Base-by-base conservation (phyloP, 2,797 vertebrate species). In the Enteromius mattozi region DNA sequence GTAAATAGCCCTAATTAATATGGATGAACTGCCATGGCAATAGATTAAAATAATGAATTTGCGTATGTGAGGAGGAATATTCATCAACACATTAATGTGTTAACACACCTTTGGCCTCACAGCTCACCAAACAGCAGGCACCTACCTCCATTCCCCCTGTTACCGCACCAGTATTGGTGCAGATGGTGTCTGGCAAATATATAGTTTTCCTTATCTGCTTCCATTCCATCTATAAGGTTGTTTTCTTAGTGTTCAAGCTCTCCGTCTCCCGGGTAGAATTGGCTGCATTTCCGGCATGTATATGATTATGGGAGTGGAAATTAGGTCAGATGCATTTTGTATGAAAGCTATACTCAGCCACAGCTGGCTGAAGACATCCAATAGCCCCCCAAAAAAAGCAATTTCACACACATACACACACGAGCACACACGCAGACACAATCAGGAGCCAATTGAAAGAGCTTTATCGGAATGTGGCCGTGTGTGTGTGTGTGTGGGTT, bases 31-130 rank as follows among this genome's bases (percentile, higher is more conserved):
- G 77, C 89, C 81, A 81, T 87, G 82, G 88, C 89, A 85, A 86
- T 88, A 90, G 88, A 89, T 87, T 77, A 80, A 89, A 70, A 51
- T 89, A 92, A 89, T 89, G 90, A 90, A 85, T 88, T 80, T 7
- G 87, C 92, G 90, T 93, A 92, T 93, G 91, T 92, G 93, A 92
- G 87, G 90, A 92, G 0, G 93, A 94, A 94, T 94, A 92, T 91
- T 93, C 72, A 92, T 77, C 54, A 71, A 81, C 80, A 72, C 51
- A 49, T 68, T 68, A 80, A 13, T 17, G 30, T 80, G 72, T 40
- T 77, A 66, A 69, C 24, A 4, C 17, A 42, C 59, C 14, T 61
- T 81, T 81, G 47, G 24, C 37, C 63, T 40, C 30, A 40, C 13
- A 35, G n/a, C 56, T 1, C 49, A 71, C 13, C 59, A 75, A 81